Conservation (phyloP, 2,888 invertebrate genomes). For the Tetragonula carbonaria region DNA sequence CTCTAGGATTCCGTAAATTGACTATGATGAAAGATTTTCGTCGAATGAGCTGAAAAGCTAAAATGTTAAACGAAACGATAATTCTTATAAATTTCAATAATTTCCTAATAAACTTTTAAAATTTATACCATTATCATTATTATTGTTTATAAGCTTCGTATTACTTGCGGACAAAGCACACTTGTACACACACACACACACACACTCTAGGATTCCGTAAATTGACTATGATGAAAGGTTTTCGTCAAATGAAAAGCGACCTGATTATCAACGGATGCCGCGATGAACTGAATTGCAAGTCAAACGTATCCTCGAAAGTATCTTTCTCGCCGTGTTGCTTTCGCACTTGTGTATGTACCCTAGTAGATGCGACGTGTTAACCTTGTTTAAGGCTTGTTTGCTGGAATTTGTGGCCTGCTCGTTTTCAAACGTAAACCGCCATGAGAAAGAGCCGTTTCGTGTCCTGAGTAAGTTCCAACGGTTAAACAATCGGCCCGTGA, state of each 20-base stretch:
- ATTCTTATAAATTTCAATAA: too few species aligned
- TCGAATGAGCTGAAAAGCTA: neutral
- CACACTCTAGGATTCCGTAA: neutral
- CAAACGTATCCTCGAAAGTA: conserved; percentile 35
- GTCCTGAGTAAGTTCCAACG: neutral
- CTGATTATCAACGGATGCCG: conserved; percentile 36
- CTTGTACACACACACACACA: too few species aligned
- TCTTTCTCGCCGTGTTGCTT: conserved; percentile 3
- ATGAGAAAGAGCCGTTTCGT: neutral
- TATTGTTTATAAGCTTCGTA: too few species aligned
- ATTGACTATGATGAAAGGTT: neutral
- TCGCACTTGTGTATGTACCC: conserved; percentile 1
- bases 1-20: conserved; percentile 5
- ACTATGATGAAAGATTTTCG: neutral
- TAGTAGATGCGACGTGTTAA: neutral
- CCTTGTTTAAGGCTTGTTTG: conserved; percentile 10
- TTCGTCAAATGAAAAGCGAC: conserved; percentile 12
- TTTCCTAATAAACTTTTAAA: too few species aligned
- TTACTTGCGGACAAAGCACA: too few species aligned
- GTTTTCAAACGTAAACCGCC: conserved; percentile 8
- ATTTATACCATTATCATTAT: too few species aligned
- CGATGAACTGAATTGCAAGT: conserved; percentile 44
- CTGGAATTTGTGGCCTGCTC: conserved; percentile 17
- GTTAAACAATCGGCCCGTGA: neutral
- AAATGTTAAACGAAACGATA: too few species aligned